phyloP scores from a whole-genome alignment of 2,888 invertebrate species.

The Stramonita haemastoma region DNA sequence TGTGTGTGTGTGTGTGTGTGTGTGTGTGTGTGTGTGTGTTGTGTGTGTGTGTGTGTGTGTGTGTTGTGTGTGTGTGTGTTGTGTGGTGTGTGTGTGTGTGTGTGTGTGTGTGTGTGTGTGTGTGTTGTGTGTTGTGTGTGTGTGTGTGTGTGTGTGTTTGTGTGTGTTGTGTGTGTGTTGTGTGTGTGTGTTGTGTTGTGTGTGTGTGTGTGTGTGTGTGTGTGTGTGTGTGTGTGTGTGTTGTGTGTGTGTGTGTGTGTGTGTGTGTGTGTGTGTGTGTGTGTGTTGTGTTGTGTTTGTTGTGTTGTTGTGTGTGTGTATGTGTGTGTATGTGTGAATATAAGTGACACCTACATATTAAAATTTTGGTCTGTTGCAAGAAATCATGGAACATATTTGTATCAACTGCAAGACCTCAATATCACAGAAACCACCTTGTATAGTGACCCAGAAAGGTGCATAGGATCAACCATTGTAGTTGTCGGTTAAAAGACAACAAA shows the following conservation, averaged over 20 bases:
- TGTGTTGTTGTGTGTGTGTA: too few species aligned
- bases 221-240: not conserved
- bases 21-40: conserved; percentile 20
- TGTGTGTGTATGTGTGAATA: too few species aligned
- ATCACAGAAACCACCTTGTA: too few species aligned
- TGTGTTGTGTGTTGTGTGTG: not conserved
- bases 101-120: conserved; percentile 12
- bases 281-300: too few species aligned
- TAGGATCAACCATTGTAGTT: too few species aligned
- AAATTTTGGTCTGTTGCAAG: too few species aligned
- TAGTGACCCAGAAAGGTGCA: too few species aligned
- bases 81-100: not conserved
- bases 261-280: not conserved
- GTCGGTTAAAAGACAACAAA: too few species aligned
- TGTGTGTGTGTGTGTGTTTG: not conserved
- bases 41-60: not conserved
- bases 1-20: not conserved
- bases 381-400: too few species aligned
- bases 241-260: not conserved
- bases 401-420: too few species aligned
- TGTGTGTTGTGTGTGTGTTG: not conserved
- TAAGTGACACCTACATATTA: too few species aligned
- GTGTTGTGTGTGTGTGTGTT: not conserved
- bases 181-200: not conserved
- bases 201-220: not conserved